These are phyloP conservation scores for Phallusia fumigata DNA, from an alignment of 23 tunicate genomes.

Conservation along the genomic window DNA sequence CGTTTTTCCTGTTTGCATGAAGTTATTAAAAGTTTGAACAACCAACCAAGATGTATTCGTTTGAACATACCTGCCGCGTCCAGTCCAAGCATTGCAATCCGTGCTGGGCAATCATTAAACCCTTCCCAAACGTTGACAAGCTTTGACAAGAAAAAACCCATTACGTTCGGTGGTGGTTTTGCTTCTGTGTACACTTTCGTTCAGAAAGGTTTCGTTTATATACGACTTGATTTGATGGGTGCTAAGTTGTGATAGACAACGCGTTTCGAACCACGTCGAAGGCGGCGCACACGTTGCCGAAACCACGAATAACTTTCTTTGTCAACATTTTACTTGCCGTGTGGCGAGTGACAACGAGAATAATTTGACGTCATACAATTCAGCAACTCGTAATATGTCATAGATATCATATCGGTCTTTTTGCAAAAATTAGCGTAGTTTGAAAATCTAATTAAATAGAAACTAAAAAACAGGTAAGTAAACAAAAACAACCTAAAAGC, in stretches of 20 bases:
- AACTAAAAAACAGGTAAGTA: no score
- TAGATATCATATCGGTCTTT: no score
- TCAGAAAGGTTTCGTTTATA: neutral
- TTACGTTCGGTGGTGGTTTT: neutral
- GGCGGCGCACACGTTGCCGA: neutral
- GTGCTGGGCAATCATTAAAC: constrained; percentile 43
- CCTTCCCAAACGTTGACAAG: constrained; percentile 30
- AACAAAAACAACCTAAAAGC: no score
- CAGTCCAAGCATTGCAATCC: constrained; percentile 61
- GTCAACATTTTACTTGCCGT: no score
- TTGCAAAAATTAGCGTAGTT: no score
- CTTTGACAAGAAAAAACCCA: constrained; percentile 55
- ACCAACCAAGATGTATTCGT: no score
- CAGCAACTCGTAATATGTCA: no score
- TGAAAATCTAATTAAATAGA: no score
- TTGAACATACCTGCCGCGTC: constrained; percentile 53
- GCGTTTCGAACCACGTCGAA: neutral
- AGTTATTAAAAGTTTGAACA: constrained; percentile 6
- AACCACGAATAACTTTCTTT: neutral
- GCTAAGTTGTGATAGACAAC: neutral
- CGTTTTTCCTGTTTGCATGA: constrained; percentile 50
- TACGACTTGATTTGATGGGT: neutral
- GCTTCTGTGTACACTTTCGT: neutral
- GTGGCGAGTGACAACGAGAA: no score
- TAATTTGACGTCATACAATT: no score